phyloP scores from a whole-genome alignment of 1,140 invertebrate species.

The Lucilia cuprina region DNA sequence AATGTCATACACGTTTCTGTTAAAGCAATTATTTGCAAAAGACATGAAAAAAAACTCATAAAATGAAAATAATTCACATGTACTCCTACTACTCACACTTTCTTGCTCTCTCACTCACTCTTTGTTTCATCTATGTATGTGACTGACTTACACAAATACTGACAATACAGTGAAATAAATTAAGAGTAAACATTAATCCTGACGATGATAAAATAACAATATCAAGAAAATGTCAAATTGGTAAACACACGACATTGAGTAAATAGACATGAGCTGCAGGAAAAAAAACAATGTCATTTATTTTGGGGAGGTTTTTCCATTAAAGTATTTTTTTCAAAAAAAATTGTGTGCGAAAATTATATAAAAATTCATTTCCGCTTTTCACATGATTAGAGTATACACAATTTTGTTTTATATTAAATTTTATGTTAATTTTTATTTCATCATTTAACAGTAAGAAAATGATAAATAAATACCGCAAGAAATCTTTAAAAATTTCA shows the following conservation, averaged over 20 bases:
- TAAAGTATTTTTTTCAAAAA: neutral
- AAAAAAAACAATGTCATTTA: conserved; percentile 12
- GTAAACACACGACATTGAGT: neutral
- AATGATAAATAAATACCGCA: neutral
- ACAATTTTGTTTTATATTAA: neutral
- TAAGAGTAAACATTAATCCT: conserved; percentile 31
- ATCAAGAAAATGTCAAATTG: conserved; percentile 10
- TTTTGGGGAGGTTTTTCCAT: neutral
- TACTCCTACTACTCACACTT: neutral
- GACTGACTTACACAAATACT: neutral
- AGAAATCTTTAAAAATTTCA: neutral
- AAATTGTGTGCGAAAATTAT: neutral
- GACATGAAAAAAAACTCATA: neutral
- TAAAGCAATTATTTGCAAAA: conserved; percentile 19
- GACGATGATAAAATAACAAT: neutral
- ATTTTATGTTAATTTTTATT: neutral
- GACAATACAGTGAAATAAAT: neutral
- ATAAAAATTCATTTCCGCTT: neutral
- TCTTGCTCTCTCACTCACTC: neutral
- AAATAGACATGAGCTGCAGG: neutral
- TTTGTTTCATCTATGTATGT: neutral
- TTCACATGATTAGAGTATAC: neutral
- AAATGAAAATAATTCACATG: neutral
- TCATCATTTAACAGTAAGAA: neutral
- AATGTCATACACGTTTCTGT: conserved; percentile 7